Conservation (phyloP, 64 coral and sea anemone species). For the Trachythela sp. region DNA sequence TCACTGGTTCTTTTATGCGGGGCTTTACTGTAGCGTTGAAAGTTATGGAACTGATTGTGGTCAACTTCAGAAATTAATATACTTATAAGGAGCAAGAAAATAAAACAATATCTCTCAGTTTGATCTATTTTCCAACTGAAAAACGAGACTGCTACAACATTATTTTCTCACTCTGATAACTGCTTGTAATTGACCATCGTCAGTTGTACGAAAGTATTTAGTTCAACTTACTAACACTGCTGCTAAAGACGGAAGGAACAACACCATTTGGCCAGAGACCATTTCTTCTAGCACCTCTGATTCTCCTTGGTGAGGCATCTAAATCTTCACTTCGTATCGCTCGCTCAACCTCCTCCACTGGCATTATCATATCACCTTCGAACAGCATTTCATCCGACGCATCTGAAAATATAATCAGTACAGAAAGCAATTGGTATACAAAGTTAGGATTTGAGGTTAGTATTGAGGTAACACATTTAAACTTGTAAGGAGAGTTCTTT, state of each 20-base stretch:
- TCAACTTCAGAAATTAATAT: background rate
- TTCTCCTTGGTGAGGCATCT: background rate
- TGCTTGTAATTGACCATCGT: no score
- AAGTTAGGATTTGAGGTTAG: background rate
- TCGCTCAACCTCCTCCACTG: constrained; percentile 6
- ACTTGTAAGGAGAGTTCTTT: no score
- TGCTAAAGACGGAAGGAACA: constrained; percentile 39
- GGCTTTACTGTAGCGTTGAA: no score
- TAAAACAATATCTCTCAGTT: background rate
- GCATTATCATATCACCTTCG: constrained; percentile 49
- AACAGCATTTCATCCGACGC: background rate
- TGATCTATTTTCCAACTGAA: no score
- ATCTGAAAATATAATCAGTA: background rate
- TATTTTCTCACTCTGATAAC: no score
- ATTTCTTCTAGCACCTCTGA: constrained; percentile 11
- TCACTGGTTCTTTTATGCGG: no score
- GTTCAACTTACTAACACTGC: constrained; percentile 32
- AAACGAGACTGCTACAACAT: no score
- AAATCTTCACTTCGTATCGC: constrained; percentile 18
- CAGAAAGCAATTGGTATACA: no score
- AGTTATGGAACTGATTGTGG: no score
- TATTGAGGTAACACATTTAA: no score
- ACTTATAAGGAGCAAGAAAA: background rate
- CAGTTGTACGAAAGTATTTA: no score
- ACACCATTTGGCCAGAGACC: constrained; percentile 42